These are phyloP conservation scores for Tokudaia tokunoshimensis DNA, from an alignment of 2,797 vertebrate species.

Conservation along the genomic window DNA sequence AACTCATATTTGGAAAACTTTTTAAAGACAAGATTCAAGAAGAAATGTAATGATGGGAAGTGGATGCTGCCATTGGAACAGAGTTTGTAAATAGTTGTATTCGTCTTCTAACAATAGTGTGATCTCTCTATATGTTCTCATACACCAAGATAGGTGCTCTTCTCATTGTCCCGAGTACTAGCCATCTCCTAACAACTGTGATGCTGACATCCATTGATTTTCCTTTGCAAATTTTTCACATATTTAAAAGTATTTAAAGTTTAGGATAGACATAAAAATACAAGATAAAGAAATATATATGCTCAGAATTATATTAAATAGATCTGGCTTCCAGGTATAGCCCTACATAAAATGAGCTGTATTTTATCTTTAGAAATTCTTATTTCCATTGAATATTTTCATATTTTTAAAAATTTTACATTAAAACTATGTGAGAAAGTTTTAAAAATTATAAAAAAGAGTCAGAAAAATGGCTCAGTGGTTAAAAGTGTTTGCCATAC, in stretches of 20 bases:
- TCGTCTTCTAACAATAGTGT: not conserved
- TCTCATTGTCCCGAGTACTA: not conserved
- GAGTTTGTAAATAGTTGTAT: not conserved
- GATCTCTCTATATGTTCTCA: not conserved
- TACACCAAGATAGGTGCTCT: not conserved
- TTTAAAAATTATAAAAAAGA: not conserved
- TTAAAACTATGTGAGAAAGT: not conserved
- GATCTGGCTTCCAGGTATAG: not conserved
- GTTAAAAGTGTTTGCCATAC: not conserved
- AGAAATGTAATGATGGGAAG: not conserved
- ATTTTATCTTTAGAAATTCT: not conserved
- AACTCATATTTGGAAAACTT: not conserved
- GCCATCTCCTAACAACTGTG: not conserved
- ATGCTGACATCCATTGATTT: not conserved
- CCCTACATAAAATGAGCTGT: not conserved
- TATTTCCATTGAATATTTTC: not conserved
- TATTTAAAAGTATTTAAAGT: not conserved
- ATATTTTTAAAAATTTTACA: not conserved
- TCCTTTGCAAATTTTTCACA: not conserved
- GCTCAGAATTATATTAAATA: not conserved
- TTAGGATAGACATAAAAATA: not conserved
- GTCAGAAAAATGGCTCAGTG: not conserved
- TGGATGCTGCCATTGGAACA: not conserved
- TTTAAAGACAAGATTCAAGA: not conserved
- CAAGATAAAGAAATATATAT: not conserved